Evolutionary conservation across 2,113 vertebrate species (phyloP), one percentile per base, ranked within the genome.

Genomic region (Urocynchramus pylzowi): DNA sequence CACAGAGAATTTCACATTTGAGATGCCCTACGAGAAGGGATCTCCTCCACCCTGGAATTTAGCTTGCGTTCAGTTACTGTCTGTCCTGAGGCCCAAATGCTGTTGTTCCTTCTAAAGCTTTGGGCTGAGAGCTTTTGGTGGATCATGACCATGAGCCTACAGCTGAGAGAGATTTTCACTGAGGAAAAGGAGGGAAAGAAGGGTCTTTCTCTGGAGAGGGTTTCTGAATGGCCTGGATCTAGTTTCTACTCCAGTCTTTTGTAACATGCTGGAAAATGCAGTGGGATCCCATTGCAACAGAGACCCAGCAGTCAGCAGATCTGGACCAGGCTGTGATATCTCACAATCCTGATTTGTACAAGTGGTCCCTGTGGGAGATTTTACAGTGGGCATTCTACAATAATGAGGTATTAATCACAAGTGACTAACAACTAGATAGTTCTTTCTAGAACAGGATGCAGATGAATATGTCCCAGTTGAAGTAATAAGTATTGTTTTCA

Each of bases 211-310:
- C 44, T 63, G 35, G 16, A 67, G 11, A 81, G 5, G 10, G 9
- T 11, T 74, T 24, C 47, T 81, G 26, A 56, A 50, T 28, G 24
- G 19, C 24, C 24, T 50, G 9, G 7, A 20, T 60, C 30, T 31
- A 26, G 5, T 56, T 91, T 64, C 39, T 59, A 16, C 10, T 53
- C 14, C 7, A 30, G 33, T 37, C 39, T 44, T 84, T 70, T 45
- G 23, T 67, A 45, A n/a, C 21, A 28, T 1, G 1, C 16, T 70
- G 22, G 35, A 42, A 0, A 3, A 4, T 6, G 2, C 59, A 47
- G 30, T 47, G 52, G n/a, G 45, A 71, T 84, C 28, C n/a, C 9
- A 8, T 37, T 0, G 0, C 24, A 45, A 79, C 15, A 71, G 39
- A 76, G 20, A 28, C 45, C 24, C 24, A 69, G 41, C 27, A 84